Percentiles rank a stretch among this genome's conserved stretches.
These are phyloP conservation scores for Mylabris phalerata DNA, from an alignment of 1,140 invertebrate genomes.

Conservation along the genomic window DNA sequence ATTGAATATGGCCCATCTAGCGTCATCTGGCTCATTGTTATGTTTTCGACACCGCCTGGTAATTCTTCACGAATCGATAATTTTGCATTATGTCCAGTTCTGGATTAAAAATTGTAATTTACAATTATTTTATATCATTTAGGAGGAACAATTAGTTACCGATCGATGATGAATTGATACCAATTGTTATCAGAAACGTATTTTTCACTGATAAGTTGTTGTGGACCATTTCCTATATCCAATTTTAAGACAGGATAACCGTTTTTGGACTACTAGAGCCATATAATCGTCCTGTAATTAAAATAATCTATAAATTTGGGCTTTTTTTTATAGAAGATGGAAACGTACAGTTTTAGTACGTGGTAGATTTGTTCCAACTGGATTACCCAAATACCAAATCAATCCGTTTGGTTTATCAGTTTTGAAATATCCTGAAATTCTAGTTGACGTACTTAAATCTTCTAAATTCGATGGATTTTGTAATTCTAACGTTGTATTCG, in stretches of 20 bases:
- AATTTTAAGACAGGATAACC: conserved; percentile 80
- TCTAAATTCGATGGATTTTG: conserved; percentile 77
- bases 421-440: conserved; percentile 79
- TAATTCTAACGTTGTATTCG: conserved; percentile 75
- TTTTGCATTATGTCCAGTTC: conserved; percentile 76
- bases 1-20: conserved; percentile 67
- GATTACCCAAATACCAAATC: conserved; percentile 85
- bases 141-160: conserved; percentile 45
- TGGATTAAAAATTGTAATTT: conserved; percentile 39
- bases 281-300: conserved; percentile 78
- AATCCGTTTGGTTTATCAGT: conserved; percentile 77
- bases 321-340: not conserved
- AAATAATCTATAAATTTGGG: conserved; percentile 14
- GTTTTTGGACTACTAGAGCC: conserved; percentile 80
- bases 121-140: not conserved
- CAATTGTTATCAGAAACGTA: conserved; percentile 79
- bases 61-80: conserved; percentile 73
- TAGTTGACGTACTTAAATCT: conserved; percentile 75
- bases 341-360: conserved; percentile 55
- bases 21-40: conserved; percentile 52
- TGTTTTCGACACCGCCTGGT: conserved; percentile 51
- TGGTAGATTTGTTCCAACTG: conserved; percentile 59
- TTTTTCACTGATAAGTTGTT: conserved; percentile 66
- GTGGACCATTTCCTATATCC: conserved; percentile 80
- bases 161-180: conserved; percentile 84